Percentiles rank a stretch among this genome's conserved stretches.
phyloP scores from a whole-genome alignment of 2,888 invertebrate species.

The Dryococelus australis region DNA sequence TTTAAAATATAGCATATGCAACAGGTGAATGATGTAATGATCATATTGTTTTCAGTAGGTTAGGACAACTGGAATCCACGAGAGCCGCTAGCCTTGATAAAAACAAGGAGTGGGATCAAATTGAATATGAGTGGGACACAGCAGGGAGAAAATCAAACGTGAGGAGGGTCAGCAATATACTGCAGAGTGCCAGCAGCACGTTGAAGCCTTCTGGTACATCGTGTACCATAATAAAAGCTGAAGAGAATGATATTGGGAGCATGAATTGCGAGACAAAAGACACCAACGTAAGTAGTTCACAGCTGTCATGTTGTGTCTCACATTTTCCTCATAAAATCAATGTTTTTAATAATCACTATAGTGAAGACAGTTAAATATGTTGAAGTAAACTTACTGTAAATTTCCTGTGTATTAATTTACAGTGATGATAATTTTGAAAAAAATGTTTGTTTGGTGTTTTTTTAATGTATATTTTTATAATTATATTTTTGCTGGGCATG shows the following conservation, averaged over 20 bases:
- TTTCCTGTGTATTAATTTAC: too few relatives aligned
- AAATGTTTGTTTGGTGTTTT: too few relatives aligned
- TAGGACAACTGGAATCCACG: slow-evolving; percentile 33
- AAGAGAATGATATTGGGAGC: background rate
- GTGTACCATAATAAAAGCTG: background rate
- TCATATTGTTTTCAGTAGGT: slow-evolving; percentile 4
- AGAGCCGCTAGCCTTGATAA: slow-evolving; percentile 18
- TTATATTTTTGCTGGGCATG: too few relatives aligned
- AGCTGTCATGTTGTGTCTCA: background rate
- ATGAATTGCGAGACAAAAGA: background rate
- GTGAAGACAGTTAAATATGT: too few relatives aligned
- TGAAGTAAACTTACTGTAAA: too few relatives aligned
- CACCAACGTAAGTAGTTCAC: background rate
- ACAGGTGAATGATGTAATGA: too few relatives aligned
- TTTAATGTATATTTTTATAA: too few relatives aligned
- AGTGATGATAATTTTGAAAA: too few relatives aligned
- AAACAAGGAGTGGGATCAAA: slow-evolving; percentile 66
- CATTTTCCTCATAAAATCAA: too few relatives aligned
- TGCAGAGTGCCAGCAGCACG: background rate
- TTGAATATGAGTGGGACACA: slow-evolving; percentile 65
- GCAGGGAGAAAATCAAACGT: slow-evolving; percentile 57
- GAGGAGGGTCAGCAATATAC: background rate
- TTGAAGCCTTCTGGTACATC: background rate
- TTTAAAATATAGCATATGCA: too few relatives aligned
- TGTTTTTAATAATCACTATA: too few relatives aligned